Conservation (phyloP, 2,797 vertebrate genomes). For the Neomorphus geoffroyi region DNA sequence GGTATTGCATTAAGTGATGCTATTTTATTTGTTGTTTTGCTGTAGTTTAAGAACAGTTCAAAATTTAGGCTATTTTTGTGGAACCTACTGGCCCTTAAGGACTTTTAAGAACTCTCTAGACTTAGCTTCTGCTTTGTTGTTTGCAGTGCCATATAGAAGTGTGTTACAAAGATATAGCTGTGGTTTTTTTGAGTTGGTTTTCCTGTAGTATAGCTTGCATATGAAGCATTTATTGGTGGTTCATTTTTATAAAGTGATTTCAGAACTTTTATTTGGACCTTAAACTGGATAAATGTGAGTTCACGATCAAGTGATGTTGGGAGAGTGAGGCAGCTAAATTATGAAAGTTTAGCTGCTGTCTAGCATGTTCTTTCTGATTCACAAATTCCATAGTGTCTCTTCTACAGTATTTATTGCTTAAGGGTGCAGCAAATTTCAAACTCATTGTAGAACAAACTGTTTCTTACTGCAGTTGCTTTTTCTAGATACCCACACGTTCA, state of each 20-base stretch:
- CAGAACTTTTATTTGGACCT: neutral
- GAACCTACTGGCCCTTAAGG: neutral
- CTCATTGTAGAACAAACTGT: neutral
- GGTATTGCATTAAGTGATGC: neutral
- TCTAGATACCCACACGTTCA: neutral
- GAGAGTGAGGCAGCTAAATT: neutral
- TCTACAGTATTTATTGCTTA: neutral
- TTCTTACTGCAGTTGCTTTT: slow-evolving; percentile 36
- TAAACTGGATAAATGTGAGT: neutral
- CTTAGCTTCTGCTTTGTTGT: neutral
- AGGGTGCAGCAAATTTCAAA: neutral
- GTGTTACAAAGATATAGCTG: neutral
- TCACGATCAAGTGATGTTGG: neutral
- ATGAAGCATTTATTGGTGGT: neutral
- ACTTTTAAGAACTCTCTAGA: neutral
- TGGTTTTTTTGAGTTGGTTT: neutral
- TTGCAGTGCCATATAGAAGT: neutral
- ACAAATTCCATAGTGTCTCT: neutral
- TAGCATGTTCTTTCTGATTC: neutral
- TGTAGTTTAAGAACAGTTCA: neutral
- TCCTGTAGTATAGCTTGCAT: neutral
- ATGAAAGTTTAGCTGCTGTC: neutral
- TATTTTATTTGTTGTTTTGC: neutral
- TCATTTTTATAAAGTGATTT: neutral
- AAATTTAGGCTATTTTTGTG: neutral